Evolutionary conservation across 2,797 vertebrate species (phyloP).

Genomic region (Gadopsis marmoratus): DNA sequence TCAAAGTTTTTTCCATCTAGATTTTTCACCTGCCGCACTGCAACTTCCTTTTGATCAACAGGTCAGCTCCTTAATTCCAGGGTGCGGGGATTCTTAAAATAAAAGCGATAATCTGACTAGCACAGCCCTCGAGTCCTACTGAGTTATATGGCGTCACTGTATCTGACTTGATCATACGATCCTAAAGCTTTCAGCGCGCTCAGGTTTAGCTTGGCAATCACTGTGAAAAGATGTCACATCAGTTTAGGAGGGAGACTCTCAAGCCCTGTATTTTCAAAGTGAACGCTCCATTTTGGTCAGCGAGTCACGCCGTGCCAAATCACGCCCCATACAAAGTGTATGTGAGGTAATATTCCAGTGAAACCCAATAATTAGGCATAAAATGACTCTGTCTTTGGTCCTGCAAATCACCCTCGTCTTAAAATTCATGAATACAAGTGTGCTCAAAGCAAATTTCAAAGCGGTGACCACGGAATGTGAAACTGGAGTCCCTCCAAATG

Average conservation of each 20-base stretch:
- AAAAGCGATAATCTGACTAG: constrained; percentile 42
- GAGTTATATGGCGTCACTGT: constrained; percentile 42
- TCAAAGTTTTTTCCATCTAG: constrained; percentile 16
- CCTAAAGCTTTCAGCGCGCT: constrained; percentile 36
- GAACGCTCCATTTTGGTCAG: constrained; percentile 31
- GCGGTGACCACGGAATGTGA: constrained; percentile 24
- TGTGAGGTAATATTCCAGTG: neutral
- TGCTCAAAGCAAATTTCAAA: constrained; percentile 25
- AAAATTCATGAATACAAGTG: neutral
- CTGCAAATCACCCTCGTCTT: neutral
- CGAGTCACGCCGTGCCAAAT: constrained; percentile 17
- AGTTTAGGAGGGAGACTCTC: neutral
- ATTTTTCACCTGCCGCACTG: neutral
- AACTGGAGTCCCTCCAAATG: constrained; percentile 34
- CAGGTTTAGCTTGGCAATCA: constrained; percentile 32
- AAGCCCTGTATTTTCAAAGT: constrained; percentile 24
- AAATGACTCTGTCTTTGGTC: neutral
- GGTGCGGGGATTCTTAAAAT: constrained; percentile 45
- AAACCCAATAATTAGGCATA: constrained; percentile 19
- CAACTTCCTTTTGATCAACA: constrained; percentile 24
- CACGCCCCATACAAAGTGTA: neutral
- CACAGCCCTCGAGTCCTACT: constrained; percentile 24
- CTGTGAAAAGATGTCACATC: constrained; percentile 32
- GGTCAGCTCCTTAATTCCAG: constrained; percentile 14
- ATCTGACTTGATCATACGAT: constrained; percentile 46